These are phyloP conservation scores for Phocoena sinus DNA, from an alignment of 2,113 vertebrate species.

Conservation along the genomic window DNA sequence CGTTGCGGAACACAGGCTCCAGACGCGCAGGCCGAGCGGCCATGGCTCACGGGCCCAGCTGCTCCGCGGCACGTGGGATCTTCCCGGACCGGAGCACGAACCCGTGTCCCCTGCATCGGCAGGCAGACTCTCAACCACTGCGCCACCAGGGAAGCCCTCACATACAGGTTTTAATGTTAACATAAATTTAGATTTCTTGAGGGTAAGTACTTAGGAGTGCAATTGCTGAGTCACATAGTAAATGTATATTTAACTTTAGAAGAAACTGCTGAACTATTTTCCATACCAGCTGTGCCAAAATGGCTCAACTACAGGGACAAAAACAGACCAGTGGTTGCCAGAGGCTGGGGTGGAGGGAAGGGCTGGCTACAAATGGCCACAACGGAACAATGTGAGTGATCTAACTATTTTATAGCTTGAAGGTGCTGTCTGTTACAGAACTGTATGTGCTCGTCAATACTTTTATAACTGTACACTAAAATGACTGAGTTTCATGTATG, in stretches of 20 bases:
- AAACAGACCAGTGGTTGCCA: background rate
- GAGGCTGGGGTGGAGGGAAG: background rate
- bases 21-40: too few relatives aligned
- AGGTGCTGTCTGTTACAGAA: background rate
- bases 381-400: conserved; percentile 4
- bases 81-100: too few relatives aligned
- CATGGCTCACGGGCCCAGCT: too few relatives aligned
- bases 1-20: too few relatives aligned
- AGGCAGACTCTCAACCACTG: too few relatives aligned
- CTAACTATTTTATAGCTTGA: background rate
- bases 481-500: background rate
- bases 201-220: background rate
- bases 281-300: background rate
- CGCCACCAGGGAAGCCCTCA: background rate
- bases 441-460: background rate
- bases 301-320: background rate
- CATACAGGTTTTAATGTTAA: background rate
- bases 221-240: conserved; percentile 25
- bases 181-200: conserved; percentile 30
- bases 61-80: too few relatives aligned
- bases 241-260: conserved; percentile 27
- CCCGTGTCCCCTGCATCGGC: too few relatives aligned
- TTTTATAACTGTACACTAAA: background rate
- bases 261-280: conserved; percentile 32
- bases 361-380: background rate